Conservation (phyloP, 2,797 vertebrate genomes). For the Denticeps clupeoides region DNA sequence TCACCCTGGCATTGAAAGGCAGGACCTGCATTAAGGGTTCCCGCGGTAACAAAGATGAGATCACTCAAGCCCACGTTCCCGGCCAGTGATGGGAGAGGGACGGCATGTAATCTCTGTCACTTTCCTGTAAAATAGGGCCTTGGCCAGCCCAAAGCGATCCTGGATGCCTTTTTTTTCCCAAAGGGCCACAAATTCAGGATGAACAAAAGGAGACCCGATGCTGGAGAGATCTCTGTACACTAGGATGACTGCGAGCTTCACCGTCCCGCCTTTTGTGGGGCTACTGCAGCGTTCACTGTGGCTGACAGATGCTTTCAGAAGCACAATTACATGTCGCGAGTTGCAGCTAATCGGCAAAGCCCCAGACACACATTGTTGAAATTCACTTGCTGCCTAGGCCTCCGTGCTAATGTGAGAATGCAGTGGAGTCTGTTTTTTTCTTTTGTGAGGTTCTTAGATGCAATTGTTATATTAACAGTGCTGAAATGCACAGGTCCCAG, state of each 20-base stretch:
- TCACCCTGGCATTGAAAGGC: constrained; percentile 17
- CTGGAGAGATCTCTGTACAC: constrained; percentile 24
- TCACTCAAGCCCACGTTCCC: constrained; percentile 14
- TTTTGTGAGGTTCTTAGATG: no score
- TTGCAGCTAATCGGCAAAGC: constrained; percentile 33
- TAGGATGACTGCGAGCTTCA: constrained; percentile 23
- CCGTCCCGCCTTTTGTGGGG: constrained; percentile 17
- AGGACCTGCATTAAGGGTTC: constrained; percentile 25
- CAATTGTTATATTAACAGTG: no score
- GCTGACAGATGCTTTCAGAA: constrained; percentile 44
- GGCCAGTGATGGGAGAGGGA: constrained; percentile 28
- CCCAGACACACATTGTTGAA: constrained; percentile 34
- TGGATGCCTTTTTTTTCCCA: constrained; percentile 28
- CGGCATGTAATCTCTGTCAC: constrained; percentile 26
- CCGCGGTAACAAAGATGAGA: constrained; percentile 21
- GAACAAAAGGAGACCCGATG: constrained; percentile 17
- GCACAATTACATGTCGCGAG: constrained; percentile 42
- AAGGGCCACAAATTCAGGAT: constrained; percentile 20
- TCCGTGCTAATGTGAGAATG: no score
- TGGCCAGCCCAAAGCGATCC: constrained; percentile 21
- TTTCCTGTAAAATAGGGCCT: constrained; percentile 19
- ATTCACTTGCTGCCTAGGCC: constrained; percentile 23
- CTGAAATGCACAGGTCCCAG: no score
- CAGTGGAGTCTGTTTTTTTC: no score
- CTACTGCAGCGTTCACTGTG: constrained; percentile 34